Base-by-base conservation (phyloP, 2,888 invertebrate genomes). In the Drosophila flavopinicola region DNA sequence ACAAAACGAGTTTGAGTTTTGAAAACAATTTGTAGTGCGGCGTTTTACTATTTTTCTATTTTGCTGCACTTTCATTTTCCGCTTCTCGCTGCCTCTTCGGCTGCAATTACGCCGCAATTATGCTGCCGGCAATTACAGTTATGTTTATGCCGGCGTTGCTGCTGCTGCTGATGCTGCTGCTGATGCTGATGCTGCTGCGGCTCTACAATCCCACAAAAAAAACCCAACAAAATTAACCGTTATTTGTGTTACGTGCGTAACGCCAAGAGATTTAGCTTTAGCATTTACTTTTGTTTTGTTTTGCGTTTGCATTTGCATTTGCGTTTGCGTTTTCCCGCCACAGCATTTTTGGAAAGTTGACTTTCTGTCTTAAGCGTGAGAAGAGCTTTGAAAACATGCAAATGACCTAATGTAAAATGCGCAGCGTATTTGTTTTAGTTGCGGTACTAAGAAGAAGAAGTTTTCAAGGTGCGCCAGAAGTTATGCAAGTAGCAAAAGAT, bases 61-160 rank as follows among this genome's bases (percentile, higher is more conserved):
- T 80, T 60, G 82, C 53, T 86, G 85, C 82, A 80, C 80, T 80
- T 86, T 86, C 80, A 78, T 86, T 80, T 80, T 80, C 82, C 61
- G 57, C 73, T 57, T 67, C 35, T 41, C 58, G 51, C 32, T 41
- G 53, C 10, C 42, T 41, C 29, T 39, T 64, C 48, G 23, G 33
- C 79, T 78, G 84, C 86, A 86, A 84, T 80, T 80, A 80, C 59
- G 58, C 60, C 56, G 82, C 82, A 79, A 85, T 84, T 80, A 73
- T 75, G 75, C 66, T 71, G 73, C 60, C 63, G 58, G 59, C 60
- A 75, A 75, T 75, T 70, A 84, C 75, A 68, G 79, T 85, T 76
- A 85, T 78, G 78, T 65, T 85, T 82, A 57, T 57, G 74, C 63
- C 52, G 59, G 35, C 23, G 29, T 20, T 49, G 39, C 29, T 29